These are phyloP conservation scores for Stercorarius parasiticus DNA, from an alignment of 2,113 vertebrate genomes.

Conservation along the genomic window DNA sequence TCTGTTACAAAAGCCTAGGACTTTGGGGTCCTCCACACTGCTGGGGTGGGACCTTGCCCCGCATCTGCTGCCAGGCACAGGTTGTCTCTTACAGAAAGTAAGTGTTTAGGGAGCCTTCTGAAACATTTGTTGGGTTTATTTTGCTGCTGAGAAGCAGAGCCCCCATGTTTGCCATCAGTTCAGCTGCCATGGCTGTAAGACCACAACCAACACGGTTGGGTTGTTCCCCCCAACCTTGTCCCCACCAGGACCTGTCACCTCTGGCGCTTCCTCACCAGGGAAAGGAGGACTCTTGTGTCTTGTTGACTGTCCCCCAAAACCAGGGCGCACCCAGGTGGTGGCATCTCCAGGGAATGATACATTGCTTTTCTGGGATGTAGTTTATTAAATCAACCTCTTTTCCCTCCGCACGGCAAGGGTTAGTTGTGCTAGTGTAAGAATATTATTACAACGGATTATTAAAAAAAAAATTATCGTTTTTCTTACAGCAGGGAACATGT, in stretches of 20 bases:
- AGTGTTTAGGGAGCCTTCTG: neutral
- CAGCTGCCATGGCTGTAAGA: neutral
- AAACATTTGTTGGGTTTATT: neutral
- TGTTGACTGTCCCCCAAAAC: neutral
- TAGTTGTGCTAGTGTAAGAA: neutral
- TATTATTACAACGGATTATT: slow-evolving; percentile 32
- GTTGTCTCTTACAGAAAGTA: neutral
- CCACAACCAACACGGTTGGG: neutral
- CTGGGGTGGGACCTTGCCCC: neutral
- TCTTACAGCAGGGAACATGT: slow-evolving; percentile 29
- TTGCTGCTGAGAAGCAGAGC: neutral
- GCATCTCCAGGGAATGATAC: neutral
- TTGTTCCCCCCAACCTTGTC: neutral
- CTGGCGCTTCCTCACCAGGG: neutral
- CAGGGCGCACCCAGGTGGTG: neutral
- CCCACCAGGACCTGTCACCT: neutral
- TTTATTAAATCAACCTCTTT: neutral
- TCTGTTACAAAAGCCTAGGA: neutral
- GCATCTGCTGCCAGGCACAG: rapidly evolving
- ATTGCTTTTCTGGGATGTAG: neutral
- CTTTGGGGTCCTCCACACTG: neutral
- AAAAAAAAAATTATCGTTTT: neutral
- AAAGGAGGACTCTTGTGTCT: neutral
- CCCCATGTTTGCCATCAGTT: neutral
- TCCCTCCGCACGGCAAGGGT: neutral